phyloP scores from a whole-genome alignment of 2,888 invertebrate genomes.

The Venusia cambrica region DNA sequence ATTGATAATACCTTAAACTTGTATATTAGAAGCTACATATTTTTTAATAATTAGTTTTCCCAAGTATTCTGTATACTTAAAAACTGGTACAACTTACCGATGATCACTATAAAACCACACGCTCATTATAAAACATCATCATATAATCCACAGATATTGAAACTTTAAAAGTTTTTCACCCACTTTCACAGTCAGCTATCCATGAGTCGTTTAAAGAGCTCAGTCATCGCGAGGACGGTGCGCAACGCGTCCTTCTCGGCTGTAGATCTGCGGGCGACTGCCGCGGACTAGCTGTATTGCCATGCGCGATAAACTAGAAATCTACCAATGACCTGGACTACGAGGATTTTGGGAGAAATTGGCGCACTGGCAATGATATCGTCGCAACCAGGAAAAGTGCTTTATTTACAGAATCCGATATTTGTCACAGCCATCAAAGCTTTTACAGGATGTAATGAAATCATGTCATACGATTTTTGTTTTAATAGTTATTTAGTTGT shows the following conservation, averaged over 20 bases:
- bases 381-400: no score
- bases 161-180: slow-evolving; percentile 34
- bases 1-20: no score
- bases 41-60: no score
- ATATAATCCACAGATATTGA: slow-evolving; percentile 20
- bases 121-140: slow-evolving; percentile 59
- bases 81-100: slow-evolving; percentile 72
- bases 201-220: slow-evolving; percentile 42
- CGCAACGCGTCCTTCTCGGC: slow-evolving; percentile 56
- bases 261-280: slow-evolving; percentile 65
- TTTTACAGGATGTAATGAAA: no score
- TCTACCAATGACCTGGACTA: slow-evolving; percentile 21
- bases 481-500: no score
- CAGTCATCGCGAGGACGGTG: slow-evolving; percentile 43
- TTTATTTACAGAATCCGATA: no score
- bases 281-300: slow-evolving; percentile 48
- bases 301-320: slow-evolving; percentile 29
- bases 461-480: no score
- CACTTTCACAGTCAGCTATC: slow-evolving; percentile 63
- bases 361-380: slow-evolving; percentile 12
- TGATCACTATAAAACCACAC: slow-evolving; percentile 76
- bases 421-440: no score
- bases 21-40: no score
- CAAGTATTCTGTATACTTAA: no score
- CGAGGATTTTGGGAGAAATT: slow-evolving; percentile 17